Percentiles rank a stretch among this genome's conserved stretches.
Evolutionary conservation across 2,888 invertebrate genomes (phyloP).

Genomic region (Eupelmus urozonus): DNA sequence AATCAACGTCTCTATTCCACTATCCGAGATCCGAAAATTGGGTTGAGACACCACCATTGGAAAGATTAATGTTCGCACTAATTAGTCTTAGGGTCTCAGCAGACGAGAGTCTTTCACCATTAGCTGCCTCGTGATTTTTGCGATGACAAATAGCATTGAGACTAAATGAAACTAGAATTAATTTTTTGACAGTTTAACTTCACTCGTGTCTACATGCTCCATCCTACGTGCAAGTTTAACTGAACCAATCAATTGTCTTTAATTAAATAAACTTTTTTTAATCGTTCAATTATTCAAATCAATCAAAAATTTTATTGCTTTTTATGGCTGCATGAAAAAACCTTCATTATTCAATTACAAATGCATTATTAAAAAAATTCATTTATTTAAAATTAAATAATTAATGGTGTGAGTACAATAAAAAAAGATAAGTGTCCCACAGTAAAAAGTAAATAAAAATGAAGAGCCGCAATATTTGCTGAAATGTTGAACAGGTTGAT

Average conservation of each 20-base stretch:
- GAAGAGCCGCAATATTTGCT: neutral
- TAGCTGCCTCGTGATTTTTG: constrained; percentile 71
- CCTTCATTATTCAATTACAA: too few species aligned
- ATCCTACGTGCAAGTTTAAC: neutral
- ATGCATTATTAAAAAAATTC: neutral
- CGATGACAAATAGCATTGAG: constrained; percentile 63
- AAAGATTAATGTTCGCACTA: constrained; percentile 76
- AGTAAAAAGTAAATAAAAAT: neutral
- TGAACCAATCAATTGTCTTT: neutral
- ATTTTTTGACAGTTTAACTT: constrained; percentile 49
- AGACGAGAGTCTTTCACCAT: constrained; percentile 70
- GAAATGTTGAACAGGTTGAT: constrained; percentile 55
- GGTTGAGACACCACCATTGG: constrained; percentile 71
- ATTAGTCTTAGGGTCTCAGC: constrained; percentile 72
- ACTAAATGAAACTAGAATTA: constrained; percentile 55
- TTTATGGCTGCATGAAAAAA: neutral
- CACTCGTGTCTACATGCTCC: neutral
- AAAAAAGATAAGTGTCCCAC: too few species aligned
- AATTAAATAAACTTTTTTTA: neutral
- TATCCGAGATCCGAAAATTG: constrained; percentile 71
- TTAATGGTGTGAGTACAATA: too few species aligned
- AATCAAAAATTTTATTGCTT: neutral
- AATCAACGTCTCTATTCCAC: constrained; percentile 72
- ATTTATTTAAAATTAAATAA: too few species aligned
- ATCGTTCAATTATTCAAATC: too few species aligned